Percentiles rank a stretch among this genome's conserved stretches.
Conservation (phyloP, 2,113 vertebrate genomes). For the Epinephelus lanceolatus region DNA sequence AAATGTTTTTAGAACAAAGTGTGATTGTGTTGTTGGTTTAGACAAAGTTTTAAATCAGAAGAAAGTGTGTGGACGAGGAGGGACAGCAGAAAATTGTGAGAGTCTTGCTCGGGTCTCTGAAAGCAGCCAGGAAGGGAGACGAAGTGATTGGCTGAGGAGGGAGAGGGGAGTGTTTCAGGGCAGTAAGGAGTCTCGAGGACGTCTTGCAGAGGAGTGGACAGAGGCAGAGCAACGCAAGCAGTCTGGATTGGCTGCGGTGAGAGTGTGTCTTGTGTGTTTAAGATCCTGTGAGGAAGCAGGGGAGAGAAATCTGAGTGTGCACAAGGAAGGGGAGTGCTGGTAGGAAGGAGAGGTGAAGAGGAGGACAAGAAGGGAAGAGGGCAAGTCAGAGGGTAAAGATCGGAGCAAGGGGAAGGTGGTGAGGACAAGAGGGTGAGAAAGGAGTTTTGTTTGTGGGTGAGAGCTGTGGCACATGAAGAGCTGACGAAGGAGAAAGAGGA, state of each 20-base stretch:
- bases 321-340: conserved; percentile 25
- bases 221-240: conserved; percentile 28
- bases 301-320: conserved; percentile 47
- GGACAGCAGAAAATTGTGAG: neutral
- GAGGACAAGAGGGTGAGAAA: conserved; percentile 54
- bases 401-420: conserved; percentile 8
- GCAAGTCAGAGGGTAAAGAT: conserved; percentile 31
- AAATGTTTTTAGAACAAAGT: conserved; percentile 4
- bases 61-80: neutral
- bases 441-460: conserved; percentile 63
- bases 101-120: conserved; percentile 38
- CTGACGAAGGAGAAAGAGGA: conserved; percentile 39
- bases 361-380: conserved; percentile 48
- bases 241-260: conserved; percentile 34
- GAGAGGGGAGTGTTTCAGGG: conserved; percentile 54
- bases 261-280: conserved; percentile 26
- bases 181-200: conserved; percentile 60
- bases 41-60: conserved; percentile 11
- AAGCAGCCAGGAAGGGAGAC: conserved; percentile 38
- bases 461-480: conserved; percentile 32
- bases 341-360: conserved; percentile 50
- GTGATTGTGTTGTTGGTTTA: conserved; percentile 3
- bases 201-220: conserved; percentile 61
- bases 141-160: conserved; percentile 65
- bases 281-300: conserved; percentile 55